Percentiles rank a stretch among this genome's conserved stretches.
Conservation (phyloP, 2,797 vertebrate species). For the Coregonus ussuriensis region DNA sequence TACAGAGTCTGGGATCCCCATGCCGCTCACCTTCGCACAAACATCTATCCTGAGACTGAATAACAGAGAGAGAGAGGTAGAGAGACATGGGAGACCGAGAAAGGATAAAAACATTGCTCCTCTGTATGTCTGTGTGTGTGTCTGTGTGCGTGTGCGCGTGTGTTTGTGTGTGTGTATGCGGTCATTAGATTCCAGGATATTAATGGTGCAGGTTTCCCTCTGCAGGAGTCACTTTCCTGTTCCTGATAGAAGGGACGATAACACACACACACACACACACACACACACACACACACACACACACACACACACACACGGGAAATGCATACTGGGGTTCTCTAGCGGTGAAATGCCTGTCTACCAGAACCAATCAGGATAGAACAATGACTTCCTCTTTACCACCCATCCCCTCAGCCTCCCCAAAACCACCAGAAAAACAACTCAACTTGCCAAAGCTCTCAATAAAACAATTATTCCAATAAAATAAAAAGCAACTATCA, state of each 20-base stretch:
- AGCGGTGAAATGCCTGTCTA: slow-evolving; percentile 10
- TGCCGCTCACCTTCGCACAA: slow-evolving; percentile 83
- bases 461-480: neutral
- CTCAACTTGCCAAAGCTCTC: neutral
- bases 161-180: slow-evolving; percentile 15
- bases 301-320: slow-evolving; percentile 4
- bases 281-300: no score
- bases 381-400: neutral
- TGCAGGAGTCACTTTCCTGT: slow-evolving; percentile 66
- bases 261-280: no score
- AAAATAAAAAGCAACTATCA: neutral
- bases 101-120: neutral
- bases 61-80: slow-evolving; percentile 18
- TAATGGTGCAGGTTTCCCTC: slow-evolving; percentile 44
- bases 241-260: slow-evolving; percentile 65
- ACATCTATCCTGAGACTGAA: slow-evolving; percentile 83
- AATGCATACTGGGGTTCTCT: neutral
- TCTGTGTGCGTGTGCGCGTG: neutral
- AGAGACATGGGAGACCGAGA: slow-evolving; percentile 66
- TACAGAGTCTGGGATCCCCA: slow-evolving; percentile 82
- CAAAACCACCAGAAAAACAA: neutral
- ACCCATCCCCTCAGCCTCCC: neutral
- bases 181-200: slow-evolving; percentile 57
- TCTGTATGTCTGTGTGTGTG: slow-evolving; percentile 12
- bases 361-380: slow-evolving; percentile 2